Conservation (phyloP, 2,888 invertebrate genomes). For the Apamea sordens region DNA sequence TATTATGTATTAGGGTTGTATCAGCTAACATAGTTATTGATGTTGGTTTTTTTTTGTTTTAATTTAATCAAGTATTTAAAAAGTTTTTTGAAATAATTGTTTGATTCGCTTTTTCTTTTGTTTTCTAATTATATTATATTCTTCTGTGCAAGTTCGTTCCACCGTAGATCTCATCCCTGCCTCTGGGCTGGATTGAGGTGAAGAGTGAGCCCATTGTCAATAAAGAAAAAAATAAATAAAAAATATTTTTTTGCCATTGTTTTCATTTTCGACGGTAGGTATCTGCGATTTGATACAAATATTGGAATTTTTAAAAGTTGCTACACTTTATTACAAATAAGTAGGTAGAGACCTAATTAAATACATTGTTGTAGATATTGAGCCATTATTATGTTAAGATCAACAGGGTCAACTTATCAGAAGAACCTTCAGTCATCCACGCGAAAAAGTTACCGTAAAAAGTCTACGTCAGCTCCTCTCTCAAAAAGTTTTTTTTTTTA, state of each 20-base stretch:
- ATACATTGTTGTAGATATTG: slow-evolving; percentile 16
- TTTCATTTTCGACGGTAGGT: not conserved
- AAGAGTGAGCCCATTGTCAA: too few species aligned
- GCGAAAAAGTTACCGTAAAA: not conserved
- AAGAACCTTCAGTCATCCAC: not conserved
- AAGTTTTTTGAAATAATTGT: not conserved
- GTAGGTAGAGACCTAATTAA: not conserved
- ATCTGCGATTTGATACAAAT: not conserved
- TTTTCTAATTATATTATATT: not conserved
- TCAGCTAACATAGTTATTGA: not conserved
- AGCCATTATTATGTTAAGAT: not conserved
- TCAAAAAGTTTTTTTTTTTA: not conserved
- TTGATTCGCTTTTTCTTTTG: not conserved
- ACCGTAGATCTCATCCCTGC: too few species aligned
- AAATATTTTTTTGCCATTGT: not conserved
- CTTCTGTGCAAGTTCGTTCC: too few species aligned
- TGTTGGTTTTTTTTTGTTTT: not conserved
- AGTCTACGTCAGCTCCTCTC: not conserved
- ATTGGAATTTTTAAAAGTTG: not conserved
- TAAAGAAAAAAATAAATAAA: too few species aligned
- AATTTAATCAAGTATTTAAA: not conserved
- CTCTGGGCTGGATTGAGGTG: too few species aligned
- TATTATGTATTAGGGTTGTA: not conserved
- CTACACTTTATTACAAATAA: not conserved
- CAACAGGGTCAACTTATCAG: not conserved